phyloP scores from a whole-genome alignment of 1,140 invertebrate genomes.

The Pogonomyrmex californicus region DNA sequence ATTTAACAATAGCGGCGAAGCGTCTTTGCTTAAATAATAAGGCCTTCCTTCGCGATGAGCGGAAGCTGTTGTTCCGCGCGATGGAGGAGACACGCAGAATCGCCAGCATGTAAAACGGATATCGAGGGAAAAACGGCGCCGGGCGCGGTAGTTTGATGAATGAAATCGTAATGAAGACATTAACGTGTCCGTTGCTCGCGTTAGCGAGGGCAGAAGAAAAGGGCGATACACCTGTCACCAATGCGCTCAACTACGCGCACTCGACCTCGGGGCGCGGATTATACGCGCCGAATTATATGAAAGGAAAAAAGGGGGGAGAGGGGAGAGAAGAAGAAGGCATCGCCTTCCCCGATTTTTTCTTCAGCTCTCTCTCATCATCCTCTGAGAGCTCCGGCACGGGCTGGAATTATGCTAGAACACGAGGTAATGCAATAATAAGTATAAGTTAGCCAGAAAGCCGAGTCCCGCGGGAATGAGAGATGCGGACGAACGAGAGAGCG shows the following conservation, averaged over 20 bases:
- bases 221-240: constrained; percentile 61
- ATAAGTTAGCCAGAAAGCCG: constrained; percentile 73
- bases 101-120: constrained; percentile 26
- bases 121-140: constrained; percentile 46
- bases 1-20: not conserved
- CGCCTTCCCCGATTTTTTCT: constrained; percentile 40
- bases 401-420: constrained; percentile 67
- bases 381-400: constrained; percentile 29
- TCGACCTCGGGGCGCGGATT: constrained; percentile 40
- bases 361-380: constrained; percentile 43
- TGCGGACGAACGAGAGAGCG: constrained; percentile 20
- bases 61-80: constrained; percentile 15
- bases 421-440: constrained; percentile 79
- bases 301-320: not conserved
- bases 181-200: constrained; percentile 68
- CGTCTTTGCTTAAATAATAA: not conserved
- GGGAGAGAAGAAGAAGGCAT: not conserved
- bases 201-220: constrained; percentile 5
- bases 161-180: constrained; percentile 70
- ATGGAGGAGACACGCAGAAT: constrained; percentile 11
- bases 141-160: constrained; percentile 37
- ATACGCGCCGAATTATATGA: constrained; percentile 48
- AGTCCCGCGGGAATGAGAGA: constrained; percentile 27
- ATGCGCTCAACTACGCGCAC: constrained; percentile 41
- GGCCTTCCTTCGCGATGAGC: not conserved